Percentiles rank a stretch among this genome's conserved stretches.
Evolutionary conservation across 2,113 vertebrate species (phyloP).

Genomic region (Microtus montanus): DNA sequence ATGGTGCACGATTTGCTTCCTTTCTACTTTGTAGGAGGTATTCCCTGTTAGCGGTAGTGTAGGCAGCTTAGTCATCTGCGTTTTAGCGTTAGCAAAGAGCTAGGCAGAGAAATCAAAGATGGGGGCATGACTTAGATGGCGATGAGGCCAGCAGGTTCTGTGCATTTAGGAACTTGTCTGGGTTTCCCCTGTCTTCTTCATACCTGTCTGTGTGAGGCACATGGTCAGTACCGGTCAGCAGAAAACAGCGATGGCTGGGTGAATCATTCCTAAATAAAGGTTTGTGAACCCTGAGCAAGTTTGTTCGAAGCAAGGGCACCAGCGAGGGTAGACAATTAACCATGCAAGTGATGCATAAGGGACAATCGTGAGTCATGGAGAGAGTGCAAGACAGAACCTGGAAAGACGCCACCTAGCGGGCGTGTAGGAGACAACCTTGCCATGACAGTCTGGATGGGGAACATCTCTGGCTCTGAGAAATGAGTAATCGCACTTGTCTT

Average conservation of each 20-base stretch:
- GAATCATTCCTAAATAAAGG: not conserved
- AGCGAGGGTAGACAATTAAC: not conserved
- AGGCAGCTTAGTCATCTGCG: not conserved
- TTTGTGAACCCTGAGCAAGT: not conserved
- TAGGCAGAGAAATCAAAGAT: not conserved
- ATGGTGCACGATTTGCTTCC: not conserved
- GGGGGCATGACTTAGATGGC: not conserved
- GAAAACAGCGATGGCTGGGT: not conserved
- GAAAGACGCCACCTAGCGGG: fast-evolving
- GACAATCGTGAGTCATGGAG: not conserved
- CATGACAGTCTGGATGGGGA: not conserved
- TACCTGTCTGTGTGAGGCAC: no score
- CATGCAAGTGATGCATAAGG: not conserved
- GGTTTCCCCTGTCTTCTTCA: not conserved
- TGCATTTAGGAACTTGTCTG: not conserved
- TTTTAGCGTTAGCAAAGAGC: not conserved
- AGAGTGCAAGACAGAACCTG: not conserved
- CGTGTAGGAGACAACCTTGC: fast-evolving
- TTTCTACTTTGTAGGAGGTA: not conserved
- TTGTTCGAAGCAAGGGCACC: not conserved
- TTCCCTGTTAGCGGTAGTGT: not conserved
- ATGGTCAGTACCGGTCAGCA: not conserved
- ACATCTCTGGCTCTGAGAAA: not conserved
- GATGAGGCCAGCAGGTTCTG: not conserved
- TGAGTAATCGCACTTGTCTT: not conserved